Evolutionary conservation across 2,113 vertebrate species (phyloP).

Genomic region (Anarrhichthys ocellatus): DNA sequence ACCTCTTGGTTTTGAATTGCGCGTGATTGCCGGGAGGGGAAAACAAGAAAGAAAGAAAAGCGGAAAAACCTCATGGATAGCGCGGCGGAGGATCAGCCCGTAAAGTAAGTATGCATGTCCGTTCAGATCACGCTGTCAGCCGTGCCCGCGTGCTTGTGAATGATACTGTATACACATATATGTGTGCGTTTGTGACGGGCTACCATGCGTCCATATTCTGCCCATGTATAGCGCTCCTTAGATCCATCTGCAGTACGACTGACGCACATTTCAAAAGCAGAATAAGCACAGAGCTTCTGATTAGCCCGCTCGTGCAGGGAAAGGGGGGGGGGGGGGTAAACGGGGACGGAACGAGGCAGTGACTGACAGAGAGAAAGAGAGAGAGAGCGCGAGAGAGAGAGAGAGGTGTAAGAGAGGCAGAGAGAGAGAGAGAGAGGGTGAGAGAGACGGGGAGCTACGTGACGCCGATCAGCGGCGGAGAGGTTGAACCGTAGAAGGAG

Average conservation of each 20-base stretch:
- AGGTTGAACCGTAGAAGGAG: constrained; percentile 79
- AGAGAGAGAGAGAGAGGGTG: constrained; percentile 38
- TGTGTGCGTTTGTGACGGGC: constrained; percentile 39
- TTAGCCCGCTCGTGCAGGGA: not conserved
- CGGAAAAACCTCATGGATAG: constrained; percentile 71
- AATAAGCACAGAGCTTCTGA: not conserved
- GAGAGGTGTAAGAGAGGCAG: constrained; percentile 29
- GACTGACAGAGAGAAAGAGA: constrained; percentile 65
- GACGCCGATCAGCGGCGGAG: constrained; percentile 82
- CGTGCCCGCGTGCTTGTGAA: constrained; percentile 33
- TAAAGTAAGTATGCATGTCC: constrained; percentile 77
- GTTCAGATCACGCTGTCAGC: constrained; percentile 45
- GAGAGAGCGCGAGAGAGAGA: constrained; percentile 53
- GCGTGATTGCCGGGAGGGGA: constrained; percentile 55
- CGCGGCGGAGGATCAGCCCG: constrained; percentile 66
- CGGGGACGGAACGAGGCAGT: constrained; percentile 47
- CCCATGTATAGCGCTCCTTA: not conserved
- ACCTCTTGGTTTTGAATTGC: constrained; percentile 60
- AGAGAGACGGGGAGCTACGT: constrained; percentile 76
- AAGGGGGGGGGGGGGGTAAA: constrained; percentile 5
- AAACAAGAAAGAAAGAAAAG: constrained; percentile 13
- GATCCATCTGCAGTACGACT: constrained; percentile 24
- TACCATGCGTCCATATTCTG: constrained; percentile 35
- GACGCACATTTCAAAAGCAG: constrained; percentile 23
- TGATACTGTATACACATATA: not conserved